phyloP scores from a whole-genome alignment of 1,140 invertebrate species.

The Aphaenogaster floridana region DNA sequence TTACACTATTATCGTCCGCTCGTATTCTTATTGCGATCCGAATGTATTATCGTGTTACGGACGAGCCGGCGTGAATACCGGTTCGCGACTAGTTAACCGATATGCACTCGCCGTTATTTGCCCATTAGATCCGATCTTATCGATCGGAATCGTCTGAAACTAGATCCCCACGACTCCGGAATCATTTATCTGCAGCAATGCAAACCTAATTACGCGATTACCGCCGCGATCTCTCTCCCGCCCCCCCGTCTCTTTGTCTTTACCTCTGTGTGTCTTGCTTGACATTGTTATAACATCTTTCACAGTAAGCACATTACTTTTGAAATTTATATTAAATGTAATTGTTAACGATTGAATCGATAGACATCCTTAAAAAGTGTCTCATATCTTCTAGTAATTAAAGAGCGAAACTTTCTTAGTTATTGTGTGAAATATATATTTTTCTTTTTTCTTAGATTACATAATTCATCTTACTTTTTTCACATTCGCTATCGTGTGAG shows the following conservation, averaged over 20 bases:
- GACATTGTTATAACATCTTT: not conserved
- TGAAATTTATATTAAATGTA: not conserved
- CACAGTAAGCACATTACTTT: not conserved
- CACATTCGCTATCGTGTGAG: not conserved
- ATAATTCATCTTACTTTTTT: not conserved
- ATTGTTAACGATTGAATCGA: not conserved
- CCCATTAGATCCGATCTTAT: conserved; percentile 33
- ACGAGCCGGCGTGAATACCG: conserved; percentile 51
- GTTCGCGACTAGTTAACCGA: conserved; percentile 48
- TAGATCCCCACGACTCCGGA: conserved; percentile 19
- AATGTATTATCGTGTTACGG: conserved; percentile 59
- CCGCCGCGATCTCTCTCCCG: not conserved
- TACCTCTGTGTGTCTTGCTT: not conserved
- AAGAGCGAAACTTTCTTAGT: not conserved
- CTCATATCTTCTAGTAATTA: not conserved
- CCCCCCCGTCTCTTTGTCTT: not conserved
- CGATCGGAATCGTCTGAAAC: conserved; percentile 46
- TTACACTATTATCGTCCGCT: conserved; percentile 49
- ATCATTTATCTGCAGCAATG: conserved; percentile 41
- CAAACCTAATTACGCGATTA: conserved; percentile 52
- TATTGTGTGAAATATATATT: not conserved
- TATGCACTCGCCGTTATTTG: conserved; percentile 49
- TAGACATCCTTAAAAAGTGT: not conserved
- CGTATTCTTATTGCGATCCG: conserved; percentile 55
- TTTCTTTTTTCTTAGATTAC: not conserved